Evolutionary conservation across 2,888 invertebrate species (phyloP), one percentile per base, ranked within the genome.

Genomic region (Zootermopsis nevadensis): DNA sequence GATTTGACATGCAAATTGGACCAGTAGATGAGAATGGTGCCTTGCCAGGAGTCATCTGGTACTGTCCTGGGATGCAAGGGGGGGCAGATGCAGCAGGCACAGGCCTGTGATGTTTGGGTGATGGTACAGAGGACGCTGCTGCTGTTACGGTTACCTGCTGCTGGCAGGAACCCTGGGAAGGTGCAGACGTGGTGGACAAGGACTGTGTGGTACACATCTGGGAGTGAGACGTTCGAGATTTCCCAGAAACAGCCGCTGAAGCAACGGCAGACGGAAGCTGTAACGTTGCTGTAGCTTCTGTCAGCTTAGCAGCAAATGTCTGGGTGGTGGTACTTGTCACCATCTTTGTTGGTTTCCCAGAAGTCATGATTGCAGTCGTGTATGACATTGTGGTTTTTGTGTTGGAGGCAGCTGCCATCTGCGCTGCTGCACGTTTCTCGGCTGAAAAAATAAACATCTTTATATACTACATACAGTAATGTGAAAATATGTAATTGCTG

Each of bases 261-360:
- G 81, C 60, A n/a, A 86, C 83, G 83, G 77, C 80, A 22, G 82
- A 79, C 12, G 84, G 83, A 6, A 83, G 79, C 81, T 86, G 86
- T 80, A 88, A 87, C 83, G 89, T 86, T 85, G 88, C 88, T 86
- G 90, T 90, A 87, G 90, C 89, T 89, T 93, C 93, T 15, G 93
- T 93, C 83, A 95, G 91, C 89, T 95, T 95, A 83, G 94, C 94
- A 30, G 95, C 95, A 89, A 95, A 95, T 1, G 94, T 94, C 89
- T 93, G 93, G 77, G 92, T 91, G n/a, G 93, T 91, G 82, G 92
- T 91, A 86, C 92, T 91, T 83, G 92, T 84, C 24, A 85, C 85
- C 27, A 90, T 88, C 85, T 89, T 89, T 60, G 89, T 88, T 66
- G 89, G 87, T 85, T 90, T 89, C 66, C 91, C 91, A 31, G 91